Conservation (phyloP, 2,797 vertebrate species). For the Acanthiza pusilla region DNA sequence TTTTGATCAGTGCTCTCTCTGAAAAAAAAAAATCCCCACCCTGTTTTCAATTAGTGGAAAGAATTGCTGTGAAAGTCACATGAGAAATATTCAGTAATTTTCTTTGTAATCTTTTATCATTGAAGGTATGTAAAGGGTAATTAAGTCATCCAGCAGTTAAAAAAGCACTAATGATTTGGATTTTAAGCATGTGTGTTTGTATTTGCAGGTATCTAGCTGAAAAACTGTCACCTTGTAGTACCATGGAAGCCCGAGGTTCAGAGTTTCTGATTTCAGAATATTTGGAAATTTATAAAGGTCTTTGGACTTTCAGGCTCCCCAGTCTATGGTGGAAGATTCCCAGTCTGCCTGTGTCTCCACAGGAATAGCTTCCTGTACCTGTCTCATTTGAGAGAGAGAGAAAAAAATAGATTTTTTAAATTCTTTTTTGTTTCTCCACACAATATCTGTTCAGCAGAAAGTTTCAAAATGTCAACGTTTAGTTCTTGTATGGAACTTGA, state of each 20-base stretch:
- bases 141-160: not conserved
- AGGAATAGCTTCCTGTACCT: not conserved
- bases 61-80: not conserved
- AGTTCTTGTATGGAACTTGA: not conserved
- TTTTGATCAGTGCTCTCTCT: not conserved
- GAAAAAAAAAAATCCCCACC: not conserved
- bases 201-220: not conserved
- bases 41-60: not conserved
- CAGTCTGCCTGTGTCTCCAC: not conserved
- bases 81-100: not conserved
- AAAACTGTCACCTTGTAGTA: not conserved
- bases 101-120: not conserved
- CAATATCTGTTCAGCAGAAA: not conserved
- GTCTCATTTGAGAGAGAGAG: not conserved
- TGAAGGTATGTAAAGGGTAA: not conserved
- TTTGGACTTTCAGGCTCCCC: not conserved
- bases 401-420: not conserved
- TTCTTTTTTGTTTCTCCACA: not conserved
- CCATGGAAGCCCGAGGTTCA: not conserved
- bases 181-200: not conserved
- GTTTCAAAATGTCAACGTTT: not conserved
- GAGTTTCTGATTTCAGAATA: not conserved
- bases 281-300: not conserved
- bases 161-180: not conserved
- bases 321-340: not conserved